Percentiles rank a stretch among this genome's conserved stretches.
These are phyloP conservation scores for Pollenia labialis DNA, from an alignment of 2,888 invertebrate species.

Conservation along the genomic window DNA sequence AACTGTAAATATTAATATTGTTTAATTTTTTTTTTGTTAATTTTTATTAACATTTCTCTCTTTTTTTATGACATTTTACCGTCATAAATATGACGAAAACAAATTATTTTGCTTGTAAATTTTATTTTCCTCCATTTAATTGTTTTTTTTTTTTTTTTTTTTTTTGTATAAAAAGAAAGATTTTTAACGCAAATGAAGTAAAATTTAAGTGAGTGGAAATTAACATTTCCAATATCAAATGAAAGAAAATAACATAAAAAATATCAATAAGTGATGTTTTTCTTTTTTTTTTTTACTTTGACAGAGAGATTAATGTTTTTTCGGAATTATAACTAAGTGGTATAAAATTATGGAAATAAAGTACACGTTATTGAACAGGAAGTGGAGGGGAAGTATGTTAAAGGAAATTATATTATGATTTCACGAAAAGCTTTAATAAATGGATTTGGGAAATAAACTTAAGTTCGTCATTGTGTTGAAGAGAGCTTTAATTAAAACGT, in stretches of 20 bases:
- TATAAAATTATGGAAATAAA: neutral
- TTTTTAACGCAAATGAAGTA: constrained; percentile 33
- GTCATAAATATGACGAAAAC: constrained; percentile 51
- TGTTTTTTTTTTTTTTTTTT: constrained; percentile 22
- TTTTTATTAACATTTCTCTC: neutral
- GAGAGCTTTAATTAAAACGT: no score
- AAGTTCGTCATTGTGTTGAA: no score
- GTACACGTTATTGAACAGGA: no score
- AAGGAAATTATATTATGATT: no score
- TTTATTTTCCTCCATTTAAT: constrained; percentile 50
- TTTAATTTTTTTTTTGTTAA: neutral
- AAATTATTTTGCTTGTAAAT: constrained; percentile 32
- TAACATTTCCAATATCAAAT: constrained; percentile 36
- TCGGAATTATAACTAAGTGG: no score
- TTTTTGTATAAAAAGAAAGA: neutral
- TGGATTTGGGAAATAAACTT: no score
- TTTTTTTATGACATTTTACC: constrained; percentile 15
- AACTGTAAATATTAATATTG: constrained; percentile 10
- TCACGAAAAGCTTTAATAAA: no score
- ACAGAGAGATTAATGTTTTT: constrained; percentile 18
- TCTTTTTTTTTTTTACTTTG: neutral
- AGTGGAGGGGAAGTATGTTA: no score
- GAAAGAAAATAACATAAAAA: neutral
- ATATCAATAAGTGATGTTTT: constrained; percentile 3
- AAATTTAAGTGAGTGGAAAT: constrained; percentile 66